Evolutionary conservation across 2,888 invertebrate species (phyloP).

Genomic region (Hirudinaria manillensis): DNA sequence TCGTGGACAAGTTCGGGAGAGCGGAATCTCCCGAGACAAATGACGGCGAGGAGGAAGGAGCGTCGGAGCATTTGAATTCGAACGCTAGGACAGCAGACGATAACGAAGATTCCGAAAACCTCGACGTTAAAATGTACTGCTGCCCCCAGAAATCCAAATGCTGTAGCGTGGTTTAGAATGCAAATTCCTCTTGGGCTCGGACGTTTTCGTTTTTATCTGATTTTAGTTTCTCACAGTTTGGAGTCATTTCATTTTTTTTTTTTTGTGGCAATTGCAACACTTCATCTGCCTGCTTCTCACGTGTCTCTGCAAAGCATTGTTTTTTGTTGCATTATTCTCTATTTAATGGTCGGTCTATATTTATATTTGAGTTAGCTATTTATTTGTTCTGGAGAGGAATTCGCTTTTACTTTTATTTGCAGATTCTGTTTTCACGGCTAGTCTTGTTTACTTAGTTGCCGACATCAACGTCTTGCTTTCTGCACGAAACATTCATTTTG

Average conservation of each 20-base stretch:
- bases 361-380: neutral
- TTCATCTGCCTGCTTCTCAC: too few species aligned
- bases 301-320: neutral
- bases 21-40: neutral
- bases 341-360: neutral
- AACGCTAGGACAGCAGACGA: neutral
- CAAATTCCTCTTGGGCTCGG: neutral
- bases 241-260: neutral
- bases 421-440: neutral
- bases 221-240: neutral
- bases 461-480: neutral
- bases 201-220: neutral
- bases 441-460: neutral
- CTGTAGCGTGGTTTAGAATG: conserved; percentile 22
- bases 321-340: neutral
- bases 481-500: too few species aligned
- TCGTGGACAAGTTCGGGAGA: conserved; percentile 32
- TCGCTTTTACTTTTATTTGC: neutral
- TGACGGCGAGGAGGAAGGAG: neutral
- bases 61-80: neutral
- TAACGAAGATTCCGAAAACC: conserved; percentile 13
- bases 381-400: neutral
- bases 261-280: neutral
- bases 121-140: conserved; percentile 3
- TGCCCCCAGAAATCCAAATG: conserved; percentile 24